Evolutionary conservation across 2,113 vertebrate species (phyloP), one percentile per base, ranked within the genome.

Genomic region (Colaptes auratus): DNA sequence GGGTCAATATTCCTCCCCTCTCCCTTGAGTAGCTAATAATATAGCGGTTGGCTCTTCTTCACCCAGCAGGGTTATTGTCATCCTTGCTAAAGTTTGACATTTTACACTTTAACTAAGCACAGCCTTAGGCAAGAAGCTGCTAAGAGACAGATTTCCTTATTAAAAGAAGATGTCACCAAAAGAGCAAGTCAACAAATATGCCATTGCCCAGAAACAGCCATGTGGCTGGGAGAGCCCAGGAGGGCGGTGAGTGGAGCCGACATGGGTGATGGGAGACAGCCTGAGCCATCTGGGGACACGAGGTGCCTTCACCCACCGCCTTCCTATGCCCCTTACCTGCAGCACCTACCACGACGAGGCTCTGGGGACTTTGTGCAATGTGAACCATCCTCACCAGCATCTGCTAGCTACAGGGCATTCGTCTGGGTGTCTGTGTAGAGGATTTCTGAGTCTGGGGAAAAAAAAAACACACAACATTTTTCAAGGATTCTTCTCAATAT

Each of bases 31-130:
- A 95, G 96, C 96, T 96, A 97, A 97, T 97, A 93, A 98, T 96
- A 87, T 74, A 95, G 95, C 31, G 74, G 77, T 92, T 96, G 96
- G 88, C 84, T 95, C 95, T 93, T 88, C 97, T 95, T 92, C 21
- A 63, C 96, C 97, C 96, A 96, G 96, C 94, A 97, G 97, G 97
- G 96, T 92, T 96, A 93, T 97, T 97, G 97, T 98, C 98, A 98
- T 97, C 96, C 95, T 96, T 96, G 97, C 97, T 97, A 90, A 96
- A 97, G 96, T 97, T 83, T 98, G 97, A 98, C 97, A 98, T 97
- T 98, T 98, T 98, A 98, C 97, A 98, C 97, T 97, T 97, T 97
- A 97, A 97, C 97, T 96, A 97, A 98, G 97, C 97, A 95, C 95
- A 97, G 94, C 97, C 97, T 87, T 96, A 97, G 97, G 98, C 97